Base-by-base conservation (phyloP, 2,888 invertebrate genomes). In the Abscondita cerata region DNA sequence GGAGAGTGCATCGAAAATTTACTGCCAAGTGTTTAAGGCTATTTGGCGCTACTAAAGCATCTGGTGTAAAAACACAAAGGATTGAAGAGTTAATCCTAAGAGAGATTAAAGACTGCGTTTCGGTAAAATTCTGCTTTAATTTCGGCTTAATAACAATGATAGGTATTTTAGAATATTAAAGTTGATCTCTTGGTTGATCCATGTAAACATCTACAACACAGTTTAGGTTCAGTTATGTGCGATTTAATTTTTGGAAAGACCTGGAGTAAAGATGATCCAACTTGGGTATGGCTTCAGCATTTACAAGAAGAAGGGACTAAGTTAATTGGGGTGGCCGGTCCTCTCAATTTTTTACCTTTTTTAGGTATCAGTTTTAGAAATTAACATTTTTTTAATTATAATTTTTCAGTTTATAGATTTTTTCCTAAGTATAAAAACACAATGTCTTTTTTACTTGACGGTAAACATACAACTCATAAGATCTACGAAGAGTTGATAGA, bases 281-380 rank as follows among this genome's bases (percentile, higher is more conserved):
- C 87, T 4, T 95, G 95, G 93, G 82, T 81, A 57, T 91, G 91
- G 86, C 81, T 94, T 57, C 87, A 90, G 72, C 81, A 88, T 69
- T 82, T 92, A 52, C 92, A 94, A 78, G 93, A 93, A 75, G 91
- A 93, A 77, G 94, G 95, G 0, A 88, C 91, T 50, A 90, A 92
- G 75, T 85, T 89, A 71, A 90, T 95, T 75, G 93, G 93, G 0
- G 86, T 95, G 1, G 89, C 93, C 0, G 93, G 91, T 1, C 86
- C 90, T 9, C 84, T 94, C 1, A 95, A 95, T 78, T 95, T 95
- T 79, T 81, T 95, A 66, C 93, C 95, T 11, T 90, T 75, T 79
- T 94, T 41, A 87, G 92, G 89, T 91, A 75, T 12, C 1, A 6
- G 41, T 12, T 8, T 25, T n/a, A n/a, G n/a, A 9, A 34, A 15